Base-by-base conservation (phyloP, 2,797 vertebrate genomes). In the Halcyon smyrnensis region DNA sequence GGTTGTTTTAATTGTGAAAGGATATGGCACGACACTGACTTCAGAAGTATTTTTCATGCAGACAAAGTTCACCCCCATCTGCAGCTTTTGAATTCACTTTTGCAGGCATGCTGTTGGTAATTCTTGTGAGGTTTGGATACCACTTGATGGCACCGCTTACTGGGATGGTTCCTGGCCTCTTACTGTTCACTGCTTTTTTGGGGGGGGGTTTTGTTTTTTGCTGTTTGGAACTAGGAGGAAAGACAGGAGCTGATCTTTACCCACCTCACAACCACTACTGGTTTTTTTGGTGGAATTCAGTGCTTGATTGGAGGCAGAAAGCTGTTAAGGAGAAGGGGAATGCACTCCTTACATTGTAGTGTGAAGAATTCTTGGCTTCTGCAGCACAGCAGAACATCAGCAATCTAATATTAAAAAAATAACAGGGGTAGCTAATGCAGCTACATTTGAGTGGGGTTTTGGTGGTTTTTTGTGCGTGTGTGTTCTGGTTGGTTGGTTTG, bases 31-130 rank as follows among this genome's bases (percentile, higher is more conserved):
- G 51, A 32, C 18, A 9, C 27, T 77, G 53, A 18, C 25, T 74
- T 43, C 8, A 51, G 28, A 70, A 64, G 14, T 63, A 11, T 4
- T 84, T 57, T 28, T 36, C 45, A 32, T 59, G 34, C 23, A 12
- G 11, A 3, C 0, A 1, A 23, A 70, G 15, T 18, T 70, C 5
- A 15, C 5, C 28, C 51, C 15, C 3, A 11, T 19, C 39, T 84
- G 39, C 23, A 75, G 16, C 39, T 76, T 76, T 46, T 45, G 25
- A 36, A n/a, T 64, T 79, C 9, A 3, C 34, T 76, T 37, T 15
- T 19, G n/a, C 18, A 25, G 57, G 37, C 19, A 32, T 46, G 37
- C 62, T 39, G 20, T 51, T 74, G 51, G 34, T 78, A 8, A n/a
- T n/a, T 79, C 34, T 50, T 43, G 36, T 48, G 64, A 41, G 37